phyloP scores from a whole-genome alignment of 2,113 vertebrate species.

The Siniperca chuatsi region DNA sequence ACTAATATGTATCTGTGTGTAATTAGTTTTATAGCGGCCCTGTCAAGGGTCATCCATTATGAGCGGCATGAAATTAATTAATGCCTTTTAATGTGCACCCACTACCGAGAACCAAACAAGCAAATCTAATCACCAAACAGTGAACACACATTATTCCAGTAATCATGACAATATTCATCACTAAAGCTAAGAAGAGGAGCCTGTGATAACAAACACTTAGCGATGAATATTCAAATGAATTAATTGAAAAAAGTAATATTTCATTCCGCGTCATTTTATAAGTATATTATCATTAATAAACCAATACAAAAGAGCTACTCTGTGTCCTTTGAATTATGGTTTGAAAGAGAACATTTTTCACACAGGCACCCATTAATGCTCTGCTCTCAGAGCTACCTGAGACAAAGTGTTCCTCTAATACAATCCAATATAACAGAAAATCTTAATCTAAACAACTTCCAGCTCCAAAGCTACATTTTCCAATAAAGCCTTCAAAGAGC shows the following conservation, averaged over 20 bases:
- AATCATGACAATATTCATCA: conserved; percentile 79
- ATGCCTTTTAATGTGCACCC: conserved; percentile 79
- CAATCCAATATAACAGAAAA: conserved; percentile 73
- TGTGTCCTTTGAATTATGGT: conserved; percentile 50
- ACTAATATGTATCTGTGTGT: conserved; percentile 77
- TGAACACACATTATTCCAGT: conserved; percentile 75
- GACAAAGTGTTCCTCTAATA: conserved; percentile 69
- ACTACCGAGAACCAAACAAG: conserved; percentile 77
- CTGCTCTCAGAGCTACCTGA: conserved; percentile 64
- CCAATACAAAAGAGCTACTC: conserved; percentile 55
- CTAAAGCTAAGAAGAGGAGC: conserved; percentile 60
- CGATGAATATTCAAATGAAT: conserved; percentile 63
- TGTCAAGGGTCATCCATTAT: conserved; percentile 84
- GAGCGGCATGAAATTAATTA: conserved; percentile 81
- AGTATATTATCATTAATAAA: conserved; percentile 65
- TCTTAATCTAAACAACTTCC: conserved; percentile 82
- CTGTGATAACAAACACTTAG: conserved; percentile 67
- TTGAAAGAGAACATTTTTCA: conserved; percentile 58
- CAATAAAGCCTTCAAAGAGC: conserved; percentile 82
- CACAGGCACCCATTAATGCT: conserved; percentile 30
- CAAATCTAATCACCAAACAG: conserved; percentile 80
- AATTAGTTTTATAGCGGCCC: conserved; percentile 81
- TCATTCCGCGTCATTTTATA: conserved; percentile 52
- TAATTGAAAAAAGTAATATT: conserved; percentile 63
- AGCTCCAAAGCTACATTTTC: conserved; percentile 78